phyloP scores from a whole-genome alignment of 2,888 invertebrate species.

The Coenonympha arcania region DNA sequence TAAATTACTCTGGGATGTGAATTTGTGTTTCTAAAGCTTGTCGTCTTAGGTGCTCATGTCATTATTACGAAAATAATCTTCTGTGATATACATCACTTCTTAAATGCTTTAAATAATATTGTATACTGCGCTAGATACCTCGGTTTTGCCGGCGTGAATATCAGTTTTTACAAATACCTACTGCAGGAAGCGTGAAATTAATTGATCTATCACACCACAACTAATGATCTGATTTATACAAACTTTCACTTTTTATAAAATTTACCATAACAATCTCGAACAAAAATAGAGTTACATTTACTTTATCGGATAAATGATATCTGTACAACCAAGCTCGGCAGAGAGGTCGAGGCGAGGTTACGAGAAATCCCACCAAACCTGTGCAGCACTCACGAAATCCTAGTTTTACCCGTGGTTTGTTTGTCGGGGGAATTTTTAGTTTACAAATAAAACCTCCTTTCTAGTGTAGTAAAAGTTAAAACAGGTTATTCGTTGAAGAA shows the following conservation, averaged over 20 bases:
- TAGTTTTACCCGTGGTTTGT: neutral
- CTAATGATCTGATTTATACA: too few species aligned
- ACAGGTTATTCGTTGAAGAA: neutral
- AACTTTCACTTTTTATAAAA: too few species aligned
- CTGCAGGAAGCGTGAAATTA: too few species aligned
- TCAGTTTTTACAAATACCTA: neutral
- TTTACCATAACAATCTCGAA: too few species aligned
- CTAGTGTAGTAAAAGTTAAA: neutral
- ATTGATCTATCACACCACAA: too few species aligned
- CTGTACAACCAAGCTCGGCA: neutral
- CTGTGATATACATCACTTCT: too few species aligned
- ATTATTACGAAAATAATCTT: too few species aligned
- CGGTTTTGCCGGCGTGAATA: neutral
- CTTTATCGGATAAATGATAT: slow-evolving; percentile 14
- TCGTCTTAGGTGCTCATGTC: too few species aligned
- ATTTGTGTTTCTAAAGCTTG: too few species aligned
- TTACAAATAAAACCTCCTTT: neutral
- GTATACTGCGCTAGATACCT: neutral
- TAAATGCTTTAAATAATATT: too few species aligned
- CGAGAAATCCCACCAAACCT: slow-evolving; percentile 7
- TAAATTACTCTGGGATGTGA: too few species aligned
- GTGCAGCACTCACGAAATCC: slow-evolving; percentile 7
- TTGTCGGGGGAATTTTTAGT: slow-evolving; percentile 2
- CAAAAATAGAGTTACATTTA: neutral
- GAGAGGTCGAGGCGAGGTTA: slow-evolving; percentile 14